These are phyloP conservation scores for Synanthedon andrenaeformis DNA, from an alignment of 2,888 invertebrate species.

Conservation along the genomic window DNA sequence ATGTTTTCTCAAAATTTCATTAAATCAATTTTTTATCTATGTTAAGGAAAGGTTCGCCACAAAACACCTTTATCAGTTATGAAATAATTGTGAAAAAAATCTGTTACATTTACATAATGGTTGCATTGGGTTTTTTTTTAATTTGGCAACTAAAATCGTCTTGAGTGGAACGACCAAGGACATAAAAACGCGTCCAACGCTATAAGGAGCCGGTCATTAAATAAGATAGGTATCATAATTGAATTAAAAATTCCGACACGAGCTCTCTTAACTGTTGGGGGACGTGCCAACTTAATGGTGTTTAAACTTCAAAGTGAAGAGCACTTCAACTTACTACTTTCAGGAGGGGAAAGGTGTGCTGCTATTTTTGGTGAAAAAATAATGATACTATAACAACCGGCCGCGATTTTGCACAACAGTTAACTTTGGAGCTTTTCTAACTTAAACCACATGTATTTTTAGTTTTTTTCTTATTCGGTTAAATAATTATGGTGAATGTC, in stretches of 20 bases:
- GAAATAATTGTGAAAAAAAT: neutral
- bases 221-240: slow-evolving; percentile 70
- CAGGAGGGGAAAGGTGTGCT: too few relatives aligned
- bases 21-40: too few relatives aligned
- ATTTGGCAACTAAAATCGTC: neutral
- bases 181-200: slow-evolving; percentile 34
- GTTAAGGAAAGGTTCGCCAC: neutral
- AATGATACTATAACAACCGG: too few relatives aligned
- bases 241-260: slow-evolving; percentile 71
- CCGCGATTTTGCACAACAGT: too few relatives aligned
- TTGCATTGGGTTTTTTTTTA: neutral
- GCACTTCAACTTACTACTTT: neutral
- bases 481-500: too few relatives aligned
- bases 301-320: neutral
- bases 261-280: slow-evolving; percentile 27
- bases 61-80: neutral
- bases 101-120: neutral
- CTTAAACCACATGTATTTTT: too few relatives aligned
- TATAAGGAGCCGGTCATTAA: slow-evolving; percentile 58
- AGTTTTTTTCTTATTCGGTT: too few relatives aligned
- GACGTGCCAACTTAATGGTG: slow-evolving; percentile 5
- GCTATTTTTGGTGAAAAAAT: too few relatives aligned
- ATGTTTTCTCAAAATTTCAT: too few relatives aligned
- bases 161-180: neutral
- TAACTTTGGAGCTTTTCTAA: too few relatives aligned